Base-by-base conservation (phyloP, 2,888 invertebrate species). In the Schizaphis graminum region DNA sequence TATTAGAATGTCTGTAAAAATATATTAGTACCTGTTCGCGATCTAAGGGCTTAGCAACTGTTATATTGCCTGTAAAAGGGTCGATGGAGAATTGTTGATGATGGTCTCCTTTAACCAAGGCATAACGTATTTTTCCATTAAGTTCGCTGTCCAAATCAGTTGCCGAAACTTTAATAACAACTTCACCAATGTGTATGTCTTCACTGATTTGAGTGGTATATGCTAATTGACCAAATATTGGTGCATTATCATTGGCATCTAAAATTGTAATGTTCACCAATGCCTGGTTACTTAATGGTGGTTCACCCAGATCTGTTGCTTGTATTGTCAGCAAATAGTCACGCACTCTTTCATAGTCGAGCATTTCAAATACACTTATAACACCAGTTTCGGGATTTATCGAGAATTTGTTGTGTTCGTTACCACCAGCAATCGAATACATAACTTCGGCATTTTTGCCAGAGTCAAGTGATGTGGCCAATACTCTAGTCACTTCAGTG, bases 391-490 rank as follows among this genome's bases (percentile, higher is more conserved):
- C 97, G 28, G 97, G 96, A 95, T 98, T 97, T 92, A 99, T 97
- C 87, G 96, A 96, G 96, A 99, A 99, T 96, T 98, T 98, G 95
- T 97, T 97, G 95, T 98, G 98, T 95, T 98, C 98, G 96, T 98
- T 98, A 89, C 98, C 98, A 53, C 98, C 98, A 56, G 98, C 97
- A 94, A 99, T 97, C 35, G 98, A 97, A 96, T 98, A 99, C 94
- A 97, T 97, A 92, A 99, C 98, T 96, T 98, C 98, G 0, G 99
- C 99, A 96, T 99, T 99, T 95, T 98, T 97, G 61, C 99, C 99
- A 86, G 98, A 97, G 96, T 99, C 99, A 95, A 98, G 97, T 24
- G 98, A 98, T 5, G 98, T 98, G n/a, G 99, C 99, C 95, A 97
- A 96, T 53, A 99, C 98, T 95, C 97, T 97, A 35, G 98, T 97